Percentiles rank a stretch among this genome's conserved stretches.
Conservation (phyloP, 2,113 vertebrate species). For the Puntigrus tetrazona region DNA sequence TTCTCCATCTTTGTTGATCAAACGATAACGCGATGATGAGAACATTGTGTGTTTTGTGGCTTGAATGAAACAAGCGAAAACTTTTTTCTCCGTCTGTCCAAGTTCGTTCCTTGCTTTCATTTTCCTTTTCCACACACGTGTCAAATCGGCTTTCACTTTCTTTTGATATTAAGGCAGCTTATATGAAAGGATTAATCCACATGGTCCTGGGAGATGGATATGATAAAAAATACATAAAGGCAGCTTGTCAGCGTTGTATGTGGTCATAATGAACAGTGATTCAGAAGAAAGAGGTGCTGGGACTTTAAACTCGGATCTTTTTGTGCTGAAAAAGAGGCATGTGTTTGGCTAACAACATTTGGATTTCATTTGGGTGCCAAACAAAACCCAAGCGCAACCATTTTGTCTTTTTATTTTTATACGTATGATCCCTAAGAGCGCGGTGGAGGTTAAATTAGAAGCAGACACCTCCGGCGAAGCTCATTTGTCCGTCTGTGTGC, state of each 20-base stretch:
- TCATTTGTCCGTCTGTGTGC: neutral
- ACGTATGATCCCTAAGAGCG: neutral
- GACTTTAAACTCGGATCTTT: neutral
- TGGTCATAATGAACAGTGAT: neutral
- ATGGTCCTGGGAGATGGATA: constrained; percentile 28
- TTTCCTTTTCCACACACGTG: constrained; percentile 33
- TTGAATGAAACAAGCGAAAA: neutral
- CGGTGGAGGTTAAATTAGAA: constrained; percentile 16
- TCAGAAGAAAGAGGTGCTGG: constrained; percentile 13
- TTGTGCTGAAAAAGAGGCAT: neutral
- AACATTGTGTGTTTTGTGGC: constrained; percentile 49
- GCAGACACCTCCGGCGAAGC: constrained; percentile 4
- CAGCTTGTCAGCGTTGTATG: constrained; percentile 4
- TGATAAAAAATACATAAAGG: constrained; percentile 30
- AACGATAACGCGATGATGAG: constrained; percentile 40
- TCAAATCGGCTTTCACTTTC: constrained; percentile 22
- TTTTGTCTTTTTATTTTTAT: neutral
- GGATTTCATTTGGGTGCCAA: constrained; percentile 35
- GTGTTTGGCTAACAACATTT: constrained; percentile 38
- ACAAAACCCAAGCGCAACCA: constrained; percentile 27
- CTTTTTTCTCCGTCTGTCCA: constrained; percentile 29
- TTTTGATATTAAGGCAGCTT: constrained; percentile 50
- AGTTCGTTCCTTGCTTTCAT: neutral
- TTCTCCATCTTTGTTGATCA: neutral
- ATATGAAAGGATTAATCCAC: constrained; percentile 32